These are phyloP conservation scores for Linhomoeus sp. DNA, from an alignment of 2,888 invertebrate genomes.

Conservation along the genomic window DNA sequence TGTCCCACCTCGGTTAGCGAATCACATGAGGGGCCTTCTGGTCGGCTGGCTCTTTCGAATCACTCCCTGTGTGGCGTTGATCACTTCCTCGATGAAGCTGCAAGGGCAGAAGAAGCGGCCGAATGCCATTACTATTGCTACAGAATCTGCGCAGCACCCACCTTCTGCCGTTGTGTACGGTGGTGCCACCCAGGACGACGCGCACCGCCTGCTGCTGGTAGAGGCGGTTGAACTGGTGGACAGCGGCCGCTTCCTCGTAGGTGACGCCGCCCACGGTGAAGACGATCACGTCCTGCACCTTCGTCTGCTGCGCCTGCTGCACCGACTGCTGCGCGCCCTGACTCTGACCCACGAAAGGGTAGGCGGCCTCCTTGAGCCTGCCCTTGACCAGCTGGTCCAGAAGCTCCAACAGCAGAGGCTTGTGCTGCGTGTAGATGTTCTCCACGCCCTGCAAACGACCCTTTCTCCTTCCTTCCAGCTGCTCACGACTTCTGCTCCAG, in stretches of 20 bases:
- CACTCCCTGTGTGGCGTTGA: not conserved
- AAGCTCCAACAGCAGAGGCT: slow-evolving; percentile 67
- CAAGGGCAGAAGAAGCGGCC: not conserved
- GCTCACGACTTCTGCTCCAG: too few species aligned
- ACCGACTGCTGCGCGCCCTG: slow-evolving; percentile 1
- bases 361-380: slow-evolving; percentile 59
- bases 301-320: not conserved
- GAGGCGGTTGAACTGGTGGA: slow-evolving; percentile 52
- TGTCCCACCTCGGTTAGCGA: too few species aligned
- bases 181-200: slow-evolving; percentile 8
- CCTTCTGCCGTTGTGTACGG: slow-evolving; percentile 7
- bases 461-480: too few species aligned
- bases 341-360: slow-evolving; percentile 53
- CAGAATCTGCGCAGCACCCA: too few species aligned
- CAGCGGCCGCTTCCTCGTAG: slow-evolving; percentile 74
- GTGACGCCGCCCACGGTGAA: slow-evolving; percentile 90
- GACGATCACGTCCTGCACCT: slow-evolving; percentile 72
- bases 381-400: slow-evolving; percentile 76
- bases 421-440: slow-evolving; percentile 96
- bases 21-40: too few species aligned
- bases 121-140: too few species aligned
- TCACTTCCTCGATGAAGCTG: slow-evolving; percentile 7
- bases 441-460: slow-evolving; percentile 90
- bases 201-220: slow-evolving; percentile 41
- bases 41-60: not conserved